These are phyloP conservation scores for Geotrupes spiniger DNA, from an alignment of 2,888 invertebrate species.

Conservation along the genomic window DNA sequence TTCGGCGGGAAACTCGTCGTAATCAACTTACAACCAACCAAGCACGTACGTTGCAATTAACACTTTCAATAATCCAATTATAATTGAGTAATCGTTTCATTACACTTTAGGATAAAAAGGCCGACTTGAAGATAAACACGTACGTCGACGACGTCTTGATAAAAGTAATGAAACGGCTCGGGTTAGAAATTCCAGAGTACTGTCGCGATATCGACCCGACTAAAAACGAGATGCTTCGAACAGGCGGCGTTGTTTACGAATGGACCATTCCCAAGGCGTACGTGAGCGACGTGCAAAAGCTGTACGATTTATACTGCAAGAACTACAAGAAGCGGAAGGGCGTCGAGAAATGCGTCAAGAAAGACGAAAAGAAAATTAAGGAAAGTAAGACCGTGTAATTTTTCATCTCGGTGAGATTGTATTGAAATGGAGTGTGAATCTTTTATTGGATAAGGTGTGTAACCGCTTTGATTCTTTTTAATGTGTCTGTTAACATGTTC, in stretches of 20 bases:
- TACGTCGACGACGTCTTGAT: constrained; percentile 84
- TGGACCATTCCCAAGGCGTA: constrained; percentile 70
- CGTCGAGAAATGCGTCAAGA: not conserved
- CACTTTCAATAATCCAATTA: not conserved
- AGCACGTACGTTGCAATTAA: constrained; percentile 73
- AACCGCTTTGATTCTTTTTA: too few species aligned
- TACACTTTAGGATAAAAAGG: constrained; percentile 74
- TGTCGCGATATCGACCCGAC: constrained; percentile 65
- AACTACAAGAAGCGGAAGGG: constrained; percentile 37
- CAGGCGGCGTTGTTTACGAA: constrained; percentile 54
- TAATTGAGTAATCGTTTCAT: not conserved
- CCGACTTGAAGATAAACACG: constrained; percentile 82
- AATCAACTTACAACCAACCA: constrained; percentile 96
- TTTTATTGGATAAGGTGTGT: too few species aligned
- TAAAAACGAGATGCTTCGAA: constrained; percentile 49
- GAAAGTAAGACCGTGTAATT: not conserved
- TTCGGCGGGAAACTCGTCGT: constrained; percentile 87
- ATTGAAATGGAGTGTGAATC: too few species aligned
- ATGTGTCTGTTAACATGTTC: too few species aligned
- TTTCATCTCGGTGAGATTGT: not conserved
- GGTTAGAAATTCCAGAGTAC: constrained; percentile 72
- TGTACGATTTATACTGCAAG: constrained; percentile 56
- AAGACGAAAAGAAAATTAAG: constrained; percentile 1
- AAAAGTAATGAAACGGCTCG: constrained; percentile 71
- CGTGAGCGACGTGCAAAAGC: constrained; percentile 60